Evolutionary conservation across 2,888 invertebrate species (phyloP), one percentile per base, ranked within the genome.

Genomic region (Axea sp.): DNA sequence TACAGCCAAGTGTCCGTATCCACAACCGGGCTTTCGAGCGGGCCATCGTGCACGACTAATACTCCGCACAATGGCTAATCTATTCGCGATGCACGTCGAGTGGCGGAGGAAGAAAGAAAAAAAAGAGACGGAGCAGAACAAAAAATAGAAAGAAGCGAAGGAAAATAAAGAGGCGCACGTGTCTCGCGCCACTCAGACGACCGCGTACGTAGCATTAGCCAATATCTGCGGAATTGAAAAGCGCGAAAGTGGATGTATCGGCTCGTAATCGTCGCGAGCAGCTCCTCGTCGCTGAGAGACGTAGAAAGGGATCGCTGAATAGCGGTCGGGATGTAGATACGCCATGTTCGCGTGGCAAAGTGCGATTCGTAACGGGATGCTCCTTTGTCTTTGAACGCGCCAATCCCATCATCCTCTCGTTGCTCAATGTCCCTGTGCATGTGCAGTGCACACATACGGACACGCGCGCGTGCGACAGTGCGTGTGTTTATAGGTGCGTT

Each of bases 351-450:
- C 81, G 80, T 76, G 76, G 73, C 76, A 77, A 80, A 81, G 83
- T 79, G 82, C 84, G 86, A 84, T 85, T 85, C 83, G 83, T 80
- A 81, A 82, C 84, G 82, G 84, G 81, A 84, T 84, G 84, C 82
- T 83, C 84, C 71, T 72, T 86, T 86, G 86, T 86, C 85, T 86
- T 81, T 80, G 77, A 76, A 77, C 79, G 80, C 82, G 83, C 77
- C 78, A 79, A 79, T 76, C 80, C 79, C 68, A 65, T 60, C 59
- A 51, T 49, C 59, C 49, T 26, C 57, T 57, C 49, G 68, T 51
- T 31, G 26, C 41, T 57, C 49, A 19, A 28, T 49, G 67, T 41
- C 15, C n/a, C 37, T 39, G 47, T 57, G 53, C 26, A 37, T 12
- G 33, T 72, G 65, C 45, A 59, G 62, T 43, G 31, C 45, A 67